Evolutionary conservation across 2,888 invertebrate genomes (phyloP).

Genomic region (Harpagoxenus sublaevis): DNA sequence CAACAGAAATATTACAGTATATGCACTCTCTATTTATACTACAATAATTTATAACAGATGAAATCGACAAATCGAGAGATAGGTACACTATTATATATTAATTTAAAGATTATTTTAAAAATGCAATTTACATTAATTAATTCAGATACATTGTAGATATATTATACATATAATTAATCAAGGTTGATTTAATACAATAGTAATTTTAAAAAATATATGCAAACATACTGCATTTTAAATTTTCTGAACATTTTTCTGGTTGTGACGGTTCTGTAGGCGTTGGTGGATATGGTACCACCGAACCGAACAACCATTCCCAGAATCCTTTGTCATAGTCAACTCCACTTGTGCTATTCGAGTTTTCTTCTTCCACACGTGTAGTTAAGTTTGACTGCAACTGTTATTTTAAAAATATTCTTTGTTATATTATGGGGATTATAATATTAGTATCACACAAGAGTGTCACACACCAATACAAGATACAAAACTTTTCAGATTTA

Average conservation of each 20-base stretch:
- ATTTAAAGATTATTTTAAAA: not conserved
- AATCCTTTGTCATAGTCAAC: conserved; percentile 73
- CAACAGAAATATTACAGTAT: not conserved
- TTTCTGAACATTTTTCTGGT: conserved; percentile 85
- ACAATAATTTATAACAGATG: not conserved
- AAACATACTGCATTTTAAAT: conserved; percentile 87
- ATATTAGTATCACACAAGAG: not conserved
- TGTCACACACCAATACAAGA: not conserved
- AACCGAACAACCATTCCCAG: conserved; percentile 86
- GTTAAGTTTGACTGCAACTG: conserved; percentile 39
- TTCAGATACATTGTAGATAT: not conserved
- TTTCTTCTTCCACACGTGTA: not conserved
- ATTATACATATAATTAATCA: not conserved
- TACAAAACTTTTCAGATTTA: not conserved
- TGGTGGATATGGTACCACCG: conserved; percentile 81
- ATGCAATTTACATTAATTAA: not conserved
- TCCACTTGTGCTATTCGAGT: conserved; percentile 21
- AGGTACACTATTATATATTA: not conserved
- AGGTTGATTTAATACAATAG: not conserved
- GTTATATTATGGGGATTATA: not conserved
- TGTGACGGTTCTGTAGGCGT: conserved; percentile 74
- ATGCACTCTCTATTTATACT: not conserved
- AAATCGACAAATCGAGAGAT: not conserved
- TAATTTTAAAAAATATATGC: not conserved
- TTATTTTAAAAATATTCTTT: not conserved